Base-by-base conservation (phyloP, 2,797 vertebrate species). In the Falco peregrinus region DNA sequence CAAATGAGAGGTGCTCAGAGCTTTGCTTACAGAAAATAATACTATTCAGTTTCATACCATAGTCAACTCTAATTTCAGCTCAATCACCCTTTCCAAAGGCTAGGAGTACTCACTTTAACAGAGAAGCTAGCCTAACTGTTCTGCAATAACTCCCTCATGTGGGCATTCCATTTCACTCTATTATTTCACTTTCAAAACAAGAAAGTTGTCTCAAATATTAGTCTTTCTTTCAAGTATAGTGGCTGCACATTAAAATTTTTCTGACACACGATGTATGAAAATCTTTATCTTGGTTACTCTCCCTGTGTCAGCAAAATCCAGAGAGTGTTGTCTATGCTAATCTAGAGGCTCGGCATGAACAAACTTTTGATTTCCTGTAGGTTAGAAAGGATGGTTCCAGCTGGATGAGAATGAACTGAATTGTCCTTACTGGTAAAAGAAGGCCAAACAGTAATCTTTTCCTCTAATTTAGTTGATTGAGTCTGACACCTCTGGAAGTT, bases 221-320 rank as follows among this genome's bases (percentile, higher is more conserved):
- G 14, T 26, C 45, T 70, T 89, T 26, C 37, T 80, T 86, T 92
- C 18, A 24, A 48, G 25, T 56, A 3, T 14, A 68, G 22, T 48
- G 20, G 13, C 29, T 35, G 4, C 16, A 60, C 3, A 22, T 9
- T 35, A 2, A 57, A 31, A 1, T 25, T 57, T 89, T 87, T 83
- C 56, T 68, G n/a, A 22, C 37, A 71, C 0, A 1, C 0, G 0
- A 22, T 0, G 0, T 25, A 60, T 11, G 24, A 33, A 84, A 75
- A 70, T 45, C 8, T 48, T 65, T 89, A 41, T 25, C 31, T 37
- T 45, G 4, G 16, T 87, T 84, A 43, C 2, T 50, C 13, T 74
- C 16, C 6, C 8, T 31, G 4, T 37, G 43, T 35, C 39, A 70
- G 10, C 57, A 64, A 95, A 80, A 91, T 41, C 13, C 33, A 56